phyloP scores from a whole-genome alignment of 2,888 invertebrate genomes.

The Salpingus planirostris region DNA sequence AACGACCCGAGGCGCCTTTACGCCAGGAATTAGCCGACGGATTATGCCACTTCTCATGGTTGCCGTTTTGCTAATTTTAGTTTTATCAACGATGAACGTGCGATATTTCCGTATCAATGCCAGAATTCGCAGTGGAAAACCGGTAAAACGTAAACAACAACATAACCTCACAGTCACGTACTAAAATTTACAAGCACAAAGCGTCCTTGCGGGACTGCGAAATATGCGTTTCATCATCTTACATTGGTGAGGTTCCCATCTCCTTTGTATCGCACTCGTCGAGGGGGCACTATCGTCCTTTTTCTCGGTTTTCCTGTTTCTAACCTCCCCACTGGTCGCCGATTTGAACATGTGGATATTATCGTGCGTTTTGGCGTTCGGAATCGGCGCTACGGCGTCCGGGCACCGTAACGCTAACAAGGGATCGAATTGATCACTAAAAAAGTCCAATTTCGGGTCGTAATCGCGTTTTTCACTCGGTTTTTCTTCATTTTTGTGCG shows the following conservation, averaged over 20 bases:
- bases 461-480: constrained; percentile 24
- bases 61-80: too few relatives aligned
- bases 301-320: constrained; percentile 4
- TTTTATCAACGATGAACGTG: too few relatives aligned
- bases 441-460: constrained; percentile 47
- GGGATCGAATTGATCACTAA: constrained; percentile 57
- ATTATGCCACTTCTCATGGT: too few relatives aligned
- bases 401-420: constrained; percentile 57
- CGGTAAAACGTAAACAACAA: not conserved
- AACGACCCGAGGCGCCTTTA: too few relatives aligned
- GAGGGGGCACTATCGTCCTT: not conserved
- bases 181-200: not conserved
- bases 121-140: too few relatives aligned
- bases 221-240: too few relatives aligned
- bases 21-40: too few relatives aligned
- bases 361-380: constrained; percentile 55
- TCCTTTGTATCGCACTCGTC: constrained; percentile 19
- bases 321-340: constrained; percentile 14
- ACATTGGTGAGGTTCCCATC: constrained; percentile 46
- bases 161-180: not conserved
- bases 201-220: too few relatives aligned
- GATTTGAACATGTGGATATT: constrained; percentile 57
- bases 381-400: constrained; percentile 46
- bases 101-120: too few relatives aligned
- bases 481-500: too few relatives aligned